Evolutionary conservation across 2,888 invertebrate species (phyloP).

Genomic region (Crematogaster levior): DNA sequence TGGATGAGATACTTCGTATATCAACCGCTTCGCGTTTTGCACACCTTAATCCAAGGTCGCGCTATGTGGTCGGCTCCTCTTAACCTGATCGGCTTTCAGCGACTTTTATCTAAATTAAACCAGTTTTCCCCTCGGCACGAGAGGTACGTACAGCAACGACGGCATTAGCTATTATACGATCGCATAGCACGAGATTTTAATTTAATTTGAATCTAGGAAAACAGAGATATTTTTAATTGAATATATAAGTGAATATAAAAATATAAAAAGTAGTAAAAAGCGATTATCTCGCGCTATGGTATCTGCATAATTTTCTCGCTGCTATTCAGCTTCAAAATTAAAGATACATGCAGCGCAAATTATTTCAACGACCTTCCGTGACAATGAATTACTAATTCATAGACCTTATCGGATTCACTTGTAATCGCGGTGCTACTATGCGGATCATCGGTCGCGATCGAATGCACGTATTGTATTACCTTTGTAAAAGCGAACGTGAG

Average conservation of each 20-base stretch:
- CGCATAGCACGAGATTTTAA: not conserved
- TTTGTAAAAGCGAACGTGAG: slow-evolving; percentile 70
- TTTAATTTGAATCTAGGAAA: not conserved
- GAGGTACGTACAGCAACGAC: slow-evolving; percentile 5
- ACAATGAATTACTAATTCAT: slow-evolving; percentile 65
- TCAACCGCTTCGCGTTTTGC: slow-evolving; percentile 7
- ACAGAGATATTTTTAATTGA: not conserved
- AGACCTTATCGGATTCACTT: slow-evolving; percentile 60
- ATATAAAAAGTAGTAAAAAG: not conserved
- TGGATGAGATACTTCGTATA: not conserved
- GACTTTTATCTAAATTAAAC: slow-evolving; percentile 52
- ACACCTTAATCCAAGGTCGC: slow-evolving; percentile 28
- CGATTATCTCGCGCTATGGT: not conserved
- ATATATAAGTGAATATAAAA: not conserved
- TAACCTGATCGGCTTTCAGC: slow-evolving; percentile 23
- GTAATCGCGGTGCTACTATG: slow-evolving; percentile 51
- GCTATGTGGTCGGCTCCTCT: slow-evolving; percentile 19
- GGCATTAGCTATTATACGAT: slow-evolving; percentile 2
- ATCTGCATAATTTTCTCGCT: not conserved
- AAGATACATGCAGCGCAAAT: slow-evolving; percentile 45
- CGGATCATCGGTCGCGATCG: slow-evolving; percentile 69
- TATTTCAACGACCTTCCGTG: slow-evolving; percentile 58
- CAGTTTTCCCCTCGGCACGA: slow-evolving; percentile 10
- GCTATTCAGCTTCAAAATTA: not conserved
- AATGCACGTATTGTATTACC: slow-evolving; percentile 72